Evolutionary conservation across 2,797 vertebrate species (phyloP).

Genomic region (Coreius guichenoti): DNA sequence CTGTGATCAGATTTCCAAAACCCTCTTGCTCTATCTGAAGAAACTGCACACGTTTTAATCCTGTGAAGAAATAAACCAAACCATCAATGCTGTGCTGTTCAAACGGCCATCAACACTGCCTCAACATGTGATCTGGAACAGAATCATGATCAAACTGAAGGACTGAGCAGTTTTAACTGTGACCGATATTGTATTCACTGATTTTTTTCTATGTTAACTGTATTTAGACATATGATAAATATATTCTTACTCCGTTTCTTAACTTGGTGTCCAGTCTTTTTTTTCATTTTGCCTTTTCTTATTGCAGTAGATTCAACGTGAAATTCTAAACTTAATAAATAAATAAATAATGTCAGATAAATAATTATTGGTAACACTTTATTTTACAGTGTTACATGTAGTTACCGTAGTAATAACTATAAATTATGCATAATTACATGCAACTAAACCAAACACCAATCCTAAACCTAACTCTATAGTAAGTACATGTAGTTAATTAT

Average conservation of each 20-base stretch:
- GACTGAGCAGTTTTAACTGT: constrained; percentile 71
- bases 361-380: not conserved
- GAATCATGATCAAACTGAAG: constrained; percentile 65
- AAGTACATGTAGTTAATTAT: no score
- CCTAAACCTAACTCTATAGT: no score
- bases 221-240: constrained; percentile 66
- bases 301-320: not conserved
- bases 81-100: constrained; percentile 65
- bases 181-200: constrained; percentile 69
- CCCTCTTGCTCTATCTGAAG: constrained; percentile 53
- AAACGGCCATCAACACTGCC: constrained; percentile 69
- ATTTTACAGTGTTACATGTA: not conserved
- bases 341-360: not conserved
- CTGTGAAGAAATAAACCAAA: constrained; percentile 53
- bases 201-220: constrained; percentile 68
- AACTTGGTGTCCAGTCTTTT: constrained; percentile 44
- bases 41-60: constrained; percentile 27
- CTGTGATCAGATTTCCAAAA: constrained; percentile 36
- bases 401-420: no score
- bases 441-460: no score
- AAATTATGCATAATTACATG: no score
- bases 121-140: constrained; percentile 45
- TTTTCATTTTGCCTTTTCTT: not conserved
- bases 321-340: not conserved
- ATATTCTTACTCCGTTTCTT: constrained; percentile 67